These are phyloP conservation scores for Lasioglossum villosulum DNA, from an alignment of 2,888 invertebrate species.

Conservation along the genomic window DNA sequence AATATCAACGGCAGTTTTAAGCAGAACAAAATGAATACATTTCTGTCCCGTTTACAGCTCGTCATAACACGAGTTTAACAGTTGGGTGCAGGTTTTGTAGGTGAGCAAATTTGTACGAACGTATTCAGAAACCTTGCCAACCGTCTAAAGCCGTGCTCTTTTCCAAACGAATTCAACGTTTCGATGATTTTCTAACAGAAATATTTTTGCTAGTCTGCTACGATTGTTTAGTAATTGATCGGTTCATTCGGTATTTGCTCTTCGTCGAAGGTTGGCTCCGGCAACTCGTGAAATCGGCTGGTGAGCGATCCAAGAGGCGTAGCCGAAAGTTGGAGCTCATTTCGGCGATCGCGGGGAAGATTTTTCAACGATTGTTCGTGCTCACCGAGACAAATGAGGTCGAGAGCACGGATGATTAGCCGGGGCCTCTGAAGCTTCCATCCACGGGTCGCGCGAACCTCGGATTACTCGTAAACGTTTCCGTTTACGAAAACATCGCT, in stretches of 20 bases:
- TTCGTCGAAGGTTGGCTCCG: constrained; percentile 25
- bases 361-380: constrained; percentile 51
- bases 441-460: constrained; percentile 27
- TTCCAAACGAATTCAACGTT: not conserved
- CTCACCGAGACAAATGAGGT: constrained; percentile 70
- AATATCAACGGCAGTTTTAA: too few relatives aligned
- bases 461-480: constrained; percentile 44
- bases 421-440: constrained; percentile 31
- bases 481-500: constrained; percentile 19
- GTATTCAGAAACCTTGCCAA: too few relatives aligned
- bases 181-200: not conserved
- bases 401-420: constrained; percentile 72
- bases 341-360: constrained; percentile 40
- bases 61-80: too few relatives aligned
- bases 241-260: not conserved
- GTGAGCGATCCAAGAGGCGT: constrained; percentile 6
- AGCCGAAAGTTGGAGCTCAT: constrained; percentile 43
- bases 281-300: constrained; percentile 2
- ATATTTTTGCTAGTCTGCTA: not conserved
- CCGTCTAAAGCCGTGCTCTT: not conserved
- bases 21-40: too few relatives aligned
- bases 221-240: not conserved
- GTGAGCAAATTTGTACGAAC: not conserved
- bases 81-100: not conserved
- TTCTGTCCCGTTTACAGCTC: not conserved